Percentiles rank a stretch among this genome's conserved stretches.
These are phyloP conservation scores for Tenthredo distinguenda DNA, from an alignment of 2,888 invertebrate genomes.

Conservation along the genomic window DNA sequence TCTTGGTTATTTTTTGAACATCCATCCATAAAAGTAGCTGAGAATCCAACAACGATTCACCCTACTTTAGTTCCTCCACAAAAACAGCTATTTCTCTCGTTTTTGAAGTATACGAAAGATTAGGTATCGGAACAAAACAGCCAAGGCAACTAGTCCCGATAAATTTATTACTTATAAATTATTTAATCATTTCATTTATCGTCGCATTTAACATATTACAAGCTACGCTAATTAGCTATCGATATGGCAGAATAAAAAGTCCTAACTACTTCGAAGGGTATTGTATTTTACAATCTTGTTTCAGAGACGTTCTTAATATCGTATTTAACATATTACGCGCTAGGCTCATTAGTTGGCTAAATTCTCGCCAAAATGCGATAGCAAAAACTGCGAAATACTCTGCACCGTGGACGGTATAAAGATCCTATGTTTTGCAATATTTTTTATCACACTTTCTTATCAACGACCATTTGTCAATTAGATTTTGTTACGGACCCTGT, in stretches of 20 bases:
- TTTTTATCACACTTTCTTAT: neutral
- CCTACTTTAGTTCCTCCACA: neutral
- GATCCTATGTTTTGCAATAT: neutral
- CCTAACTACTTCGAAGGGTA: neutral
- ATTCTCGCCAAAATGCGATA: neutral
- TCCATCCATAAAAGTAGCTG: constrained; percentile 7
- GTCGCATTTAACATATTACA: constrained; percentile 17
- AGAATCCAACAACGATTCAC: constrained; percentile 5
- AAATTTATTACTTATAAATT: neutral
- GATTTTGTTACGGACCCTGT: neutral
- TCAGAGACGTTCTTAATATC: neutral
- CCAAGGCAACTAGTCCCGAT: neutral
- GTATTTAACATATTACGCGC: constrained; percentile 5
- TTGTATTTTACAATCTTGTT: neutral
- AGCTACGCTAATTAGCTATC: neutral
- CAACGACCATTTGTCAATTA: constrained; percentile 24
- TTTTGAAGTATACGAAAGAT: neutral
- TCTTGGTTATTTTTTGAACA: constrained; percentile 17
- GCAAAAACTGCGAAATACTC: constrained; percentile 10
- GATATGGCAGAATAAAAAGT: neutral
- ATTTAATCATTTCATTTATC: neutral
- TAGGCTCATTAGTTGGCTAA: neutral
- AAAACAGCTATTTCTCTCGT: neutral
- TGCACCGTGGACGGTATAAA: neutral
- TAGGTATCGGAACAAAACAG: neutral